phyloP scores from a whole-genome alignment of 2,888 invertebrate genomes.

The Erebia palarica region DNA sequence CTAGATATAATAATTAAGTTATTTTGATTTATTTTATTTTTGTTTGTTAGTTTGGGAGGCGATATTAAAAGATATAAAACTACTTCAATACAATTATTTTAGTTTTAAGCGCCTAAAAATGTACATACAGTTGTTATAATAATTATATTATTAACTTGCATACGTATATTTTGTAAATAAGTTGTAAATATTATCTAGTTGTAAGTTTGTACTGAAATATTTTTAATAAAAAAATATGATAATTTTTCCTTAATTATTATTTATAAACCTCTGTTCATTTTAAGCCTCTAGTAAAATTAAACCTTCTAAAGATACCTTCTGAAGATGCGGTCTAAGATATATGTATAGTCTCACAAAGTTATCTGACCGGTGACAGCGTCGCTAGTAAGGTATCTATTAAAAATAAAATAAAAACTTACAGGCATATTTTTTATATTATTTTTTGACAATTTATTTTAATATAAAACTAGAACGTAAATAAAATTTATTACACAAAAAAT shows the following conservation, averaged over 20 bases:
- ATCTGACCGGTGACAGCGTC: no score
- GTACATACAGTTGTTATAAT: constrained; percentile 24
- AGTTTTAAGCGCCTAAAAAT: constrained; percentile 27
- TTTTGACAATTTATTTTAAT: not conserved
- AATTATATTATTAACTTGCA: constrained; percentile 29
- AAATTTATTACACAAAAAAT: not conserved
- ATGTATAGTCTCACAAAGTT: no score
- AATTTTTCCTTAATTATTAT: not conserved
- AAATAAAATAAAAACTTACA: no score
- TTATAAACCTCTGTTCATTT: not conserved
- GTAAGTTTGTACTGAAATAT: constrained; percentile 48
- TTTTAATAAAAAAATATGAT: constrained; percentile 40
- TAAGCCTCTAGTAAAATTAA: not conserved
- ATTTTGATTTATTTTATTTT: constrained; percentile 14
- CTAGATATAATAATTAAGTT: constrained; percentile 18
- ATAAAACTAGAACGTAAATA: not conserved
- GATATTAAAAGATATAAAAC: constrained; percentile 1
- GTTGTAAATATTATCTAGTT: constrained; percentile 63
- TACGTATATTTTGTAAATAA: constrained; percentile 62
- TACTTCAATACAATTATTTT: not conserved
- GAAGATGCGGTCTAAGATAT: not conserved
- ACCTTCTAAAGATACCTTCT: not conserved
- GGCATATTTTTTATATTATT: constrained; percentile 4
- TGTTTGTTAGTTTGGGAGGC: not conserved
- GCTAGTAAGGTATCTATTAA: no score